Evolutionary conservation across 2,888 invertebrate genomes (phyloP).

Genomic region (Eutolmus rufibarbis): DNA sequence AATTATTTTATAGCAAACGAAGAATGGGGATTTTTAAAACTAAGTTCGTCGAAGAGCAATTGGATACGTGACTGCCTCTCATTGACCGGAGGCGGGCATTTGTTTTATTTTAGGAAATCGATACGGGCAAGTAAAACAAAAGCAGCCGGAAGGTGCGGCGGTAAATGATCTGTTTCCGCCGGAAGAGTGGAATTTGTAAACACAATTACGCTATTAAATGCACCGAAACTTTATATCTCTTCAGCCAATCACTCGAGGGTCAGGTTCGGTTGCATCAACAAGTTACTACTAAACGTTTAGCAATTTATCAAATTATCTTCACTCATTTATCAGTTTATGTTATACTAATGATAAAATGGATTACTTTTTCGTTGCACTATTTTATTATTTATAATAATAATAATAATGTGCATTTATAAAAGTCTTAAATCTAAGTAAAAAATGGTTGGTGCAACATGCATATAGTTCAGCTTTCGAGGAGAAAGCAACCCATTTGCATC

Average conservation of each 20-base stretch:
- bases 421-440: no score
- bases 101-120: not conserved
- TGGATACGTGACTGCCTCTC: not conserved
- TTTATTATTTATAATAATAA: no score
- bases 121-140: not conserved
- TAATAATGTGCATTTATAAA: no score
- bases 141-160: not conserved
- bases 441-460: no score
- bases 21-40: not conserved
- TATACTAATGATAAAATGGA: no score
- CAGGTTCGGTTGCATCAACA: not conserved
- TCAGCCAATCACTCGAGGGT: not conserved
- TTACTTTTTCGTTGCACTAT: no score
- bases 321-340: no score
- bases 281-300: not conserved
- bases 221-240: not conserved
- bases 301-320: not conserved
- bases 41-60: not conserved
- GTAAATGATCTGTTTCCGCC: not conserved
- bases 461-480: not conserved
- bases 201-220: not conserved
- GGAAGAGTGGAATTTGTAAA: not conserved
- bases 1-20: constrained; percentile 4
- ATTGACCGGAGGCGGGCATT: not conserved
- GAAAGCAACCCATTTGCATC: not conserved